Percentiles rank a stretch among this genome's conserved stretches.
Evolutionary conservation across 2,113 vertebrate species (phyloP).

Genomic region (Amia ocellicauda): DNA sequence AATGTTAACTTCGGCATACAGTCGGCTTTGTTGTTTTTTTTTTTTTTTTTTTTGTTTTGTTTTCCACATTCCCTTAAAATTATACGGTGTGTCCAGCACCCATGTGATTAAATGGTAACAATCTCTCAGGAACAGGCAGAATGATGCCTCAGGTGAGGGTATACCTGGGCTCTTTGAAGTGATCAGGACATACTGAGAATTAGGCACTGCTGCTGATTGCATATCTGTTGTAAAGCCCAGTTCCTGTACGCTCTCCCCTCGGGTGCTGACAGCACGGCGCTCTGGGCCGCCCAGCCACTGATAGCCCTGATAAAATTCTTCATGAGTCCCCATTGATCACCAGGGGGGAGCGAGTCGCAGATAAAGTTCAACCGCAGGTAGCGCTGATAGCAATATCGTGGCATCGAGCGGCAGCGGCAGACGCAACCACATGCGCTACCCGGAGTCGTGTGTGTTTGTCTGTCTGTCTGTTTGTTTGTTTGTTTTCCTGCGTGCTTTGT

Average conservation of each 20-base stretch:
- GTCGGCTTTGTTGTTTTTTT: too few species aligned
- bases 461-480: too few species aligned
- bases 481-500: too few species aligned
- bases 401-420: too few species aligned
- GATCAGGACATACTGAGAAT: conserved; percentile 3
- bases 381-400: background rate
- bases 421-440: too few species aligned
- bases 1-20: too few species aligned
- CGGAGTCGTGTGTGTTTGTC: too few species aligned
- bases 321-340: background rate
- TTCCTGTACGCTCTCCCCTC: background rate
- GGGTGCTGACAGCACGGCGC: background rate
- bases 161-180: background rate
- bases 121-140: background rate
- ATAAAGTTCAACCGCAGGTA: background rate
- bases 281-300: too few species aligned
- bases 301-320: conserved; percentile 4
- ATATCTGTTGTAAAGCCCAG: background rate
- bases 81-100: background rate
- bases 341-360: background rate
- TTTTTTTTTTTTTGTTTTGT: too few species aligned
- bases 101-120: background rate
- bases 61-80: background rate
- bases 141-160: background rate
- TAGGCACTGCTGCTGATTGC: background rate